A percentile compares a stretch with the other conserved stretches of the same genome.
Evolutionary conservation across 2,888 invertebrate genomes (phyloP).

Genomic region (Eudemis profundana): DNA sequence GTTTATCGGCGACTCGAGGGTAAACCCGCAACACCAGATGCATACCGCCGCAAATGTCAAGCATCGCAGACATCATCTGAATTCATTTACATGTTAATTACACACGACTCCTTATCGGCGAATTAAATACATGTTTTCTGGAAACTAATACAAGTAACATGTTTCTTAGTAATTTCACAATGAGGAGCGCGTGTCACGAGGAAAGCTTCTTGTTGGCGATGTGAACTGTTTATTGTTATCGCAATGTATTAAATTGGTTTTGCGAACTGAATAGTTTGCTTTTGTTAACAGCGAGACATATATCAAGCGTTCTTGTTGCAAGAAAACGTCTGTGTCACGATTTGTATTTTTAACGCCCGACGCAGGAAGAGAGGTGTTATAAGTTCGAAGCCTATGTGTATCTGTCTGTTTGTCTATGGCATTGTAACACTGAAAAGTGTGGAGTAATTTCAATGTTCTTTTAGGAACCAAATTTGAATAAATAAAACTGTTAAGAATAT

Average conservation of each 20-base stretch:
- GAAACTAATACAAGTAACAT: no score
- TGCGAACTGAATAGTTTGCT: not conserved
- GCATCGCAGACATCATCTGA: slow-evolving; percentile 9
- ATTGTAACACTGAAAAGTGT: no score
- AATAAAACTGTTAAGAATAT: no score
- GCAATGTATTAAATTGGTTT: no score
- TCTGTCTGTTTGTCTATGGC: no score
- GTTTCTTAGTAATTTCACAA: slow-evolving; percentile 17
- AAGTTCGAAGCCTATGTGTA: no score
- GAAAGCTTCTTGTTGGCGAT: not conserved
- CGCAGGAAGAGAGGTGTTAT: no score
- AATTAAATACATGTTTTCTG: slow-evolving; percentile 8
- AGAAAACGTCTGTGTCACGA: not conserved
- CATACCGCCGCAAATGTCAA: not conserved
- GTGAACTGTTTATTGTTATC: not conserved
- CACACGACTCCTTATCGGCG: slow-evolving; percentile 17
- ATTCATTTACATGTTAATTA: slow-evolving; percentile 35
- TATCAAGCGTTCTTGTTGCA: not conserved
- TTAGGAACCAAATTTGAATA: no score
- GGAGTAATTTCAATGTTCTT: no score
- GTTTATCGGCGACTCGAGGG: no score
- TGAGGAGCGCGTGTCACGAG: not conserved
- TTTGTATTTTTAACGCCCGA: not conserved
- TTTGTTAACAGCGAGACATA: not conserved
- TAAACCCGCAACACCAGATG: not conserved